Conservation (phyloP, 2,888 invertebrate genomes). For the Merodon equestris region DNA sequence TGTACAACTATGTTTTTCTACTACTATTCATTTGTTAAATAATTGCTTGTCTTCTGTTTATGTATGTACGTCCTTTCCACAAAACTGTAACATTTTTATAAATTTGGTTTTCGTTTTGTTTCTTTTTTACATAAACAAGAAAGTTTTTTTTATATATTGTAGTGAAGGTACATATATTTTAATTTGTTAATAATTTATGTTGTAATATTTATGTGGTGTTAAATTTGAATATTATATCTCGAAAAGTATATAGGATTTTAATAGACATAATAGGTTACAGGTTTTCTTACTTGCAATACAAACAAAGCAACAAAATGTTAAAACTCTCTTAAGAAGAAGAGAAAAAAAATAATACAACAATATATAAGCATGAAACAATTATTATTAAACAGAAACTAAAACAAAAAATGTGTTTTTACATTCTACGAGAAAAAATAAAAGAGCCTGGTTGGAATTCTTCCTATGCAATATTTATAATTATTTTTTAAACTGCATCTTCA, state of each 20-base stretch:
- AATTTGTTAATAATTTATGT: conserved; percentile 38
- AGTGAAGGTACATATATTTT: not conserved
- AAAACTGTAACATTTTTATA: conserved; percentile 18
- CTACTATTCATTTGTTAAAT: conserved; percentile 24
- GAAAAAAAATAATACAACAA: conserved; percentile 1
- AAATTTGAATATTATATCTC: conserved; percentile 8
- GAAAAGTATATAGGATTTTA: conserved; percentile 14
- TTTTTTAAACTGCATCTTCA: conserved; percentile 18
- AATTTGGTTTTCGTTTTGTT: conserved; percentile 27
- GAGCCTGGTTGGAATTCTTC: conserved; percentile 30
- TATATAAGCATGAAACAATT: too few species aligned
- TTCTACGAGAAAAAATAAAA: too few species aligned
- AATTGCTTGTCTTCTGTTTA: conserved; percentile 37
- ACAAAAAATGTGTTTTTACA: too few species aligned
- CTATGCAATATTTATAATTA: conserved; percentile 12
- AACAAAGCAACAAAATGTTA: conserved; percentile 1
- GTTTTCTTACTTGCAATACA: conserved; percentile 35
- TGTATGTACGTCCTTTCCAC: conserved; percentile 31
- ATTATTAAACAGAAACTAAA: too few species aligned
- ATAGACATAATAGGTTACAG: conserved; percentile 26
- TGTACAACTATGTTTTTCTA: conserved; percentile 7
- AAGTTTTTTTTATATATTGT: not conserved
- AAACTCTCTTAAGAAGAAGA: conserved; percentile 15
- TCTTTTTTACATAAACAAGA: conserved; percentile 18
- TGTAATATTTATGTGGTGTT: conserved; percentile 52